Base-by-base conservation (phyloP, 2,797 vertebrate genomes). In the Centroberyx gerrardi region DNA sequence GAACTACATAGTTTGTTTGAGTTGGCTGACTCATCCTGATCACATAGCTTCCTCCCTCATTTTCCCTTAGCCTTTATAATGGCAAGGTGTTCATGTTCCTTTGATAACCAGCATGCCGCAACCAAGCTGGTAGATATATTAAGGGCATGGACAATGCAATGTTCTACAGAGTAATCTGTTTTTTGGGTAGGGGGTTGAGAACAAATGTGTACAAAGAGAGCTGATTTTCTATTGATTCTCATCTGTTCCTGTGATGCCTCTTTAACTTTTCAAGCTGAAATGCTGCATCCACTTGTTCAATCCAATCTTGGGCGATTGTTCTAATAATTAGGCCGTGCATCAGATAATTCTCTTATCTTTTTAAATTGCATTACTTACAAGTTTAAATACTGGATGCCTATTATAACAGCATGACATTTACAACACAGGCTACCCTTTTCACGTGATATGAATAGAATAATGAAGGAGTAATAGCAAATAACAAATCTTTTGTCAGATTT, bases 1-100 rank as follows among this genome's bases (percentile, higher is more conserved):
- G 40, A 84, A 83, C 83, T 71, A 82, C 70, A 59, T 0, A 29
- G 65, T 69, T 86, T 87, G 89, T n/a, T n/a, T n/a, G 81, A 89
- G 74, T 59, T 52, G 62, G 9, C 68, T 81, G 42, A 72, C 71
- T 80, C 17, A 44, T 56, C 13, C 55, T 65, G 72, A 74, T 72
- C 63, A 67, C 54, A 59, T n/a, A 75, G 75, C 77, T 67, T 79
- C 68, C 74, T 56, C 73, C 49, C 54, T 67, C 56, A 46, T 72
- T 76, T 81, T 36, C 48, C 58, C 80, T 81, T 51, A 59, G 66
- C 38, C 44, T 59, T 73, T 48, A 40, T 62, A 63, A 79, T 78
- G 28, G 8, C 49, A 77, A 83, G 54, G 68, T 85, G 75, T 61
- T 82, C n/a, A 5, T 62, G 36, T 74, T 46, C 8, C 49, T 73